These are phyloP conservation scores for Drosophila demipolita DNA, from an alignment of 2,888 invertebrate species.

Conservation along the genomic window DNA sequence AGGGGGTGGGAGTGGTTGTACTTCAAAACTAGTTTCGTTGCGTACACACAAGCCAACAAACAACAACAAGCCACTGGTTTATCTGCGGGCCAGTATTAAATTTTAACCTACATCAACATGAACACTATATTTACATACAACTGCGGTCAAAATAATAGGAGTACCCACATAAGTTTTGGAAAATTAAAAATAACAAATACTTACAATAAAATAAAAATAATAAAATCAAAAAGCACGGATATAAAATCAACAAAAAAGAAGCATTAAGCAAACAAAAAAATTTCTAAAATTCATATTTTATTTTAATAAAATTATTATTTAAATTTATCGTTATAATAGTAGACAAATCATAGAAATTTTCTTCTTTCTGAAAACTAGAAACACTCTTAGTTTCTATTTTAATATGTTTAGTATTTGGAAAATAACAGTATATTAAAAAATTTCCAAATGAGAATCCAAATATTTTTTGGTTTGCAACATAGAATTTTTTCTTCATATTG, in stretches of 20 bases:
- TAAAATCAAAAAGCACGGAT: background rate
- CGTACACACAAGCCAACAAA: constrained; percentile 25
- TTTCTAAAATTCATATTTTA: background rate
- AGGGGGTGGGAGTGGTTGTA: constrained; percentile 12
- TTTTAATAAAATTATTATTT: background rate
- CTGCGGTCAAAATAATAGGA: background rate
- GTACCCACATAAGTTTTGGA: background rate
- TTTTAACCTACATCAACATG: constrained; percentile 63
- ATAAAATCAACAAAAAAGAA: background rate
- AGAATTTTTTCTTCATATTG: background rate
- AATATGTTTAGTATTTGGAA: background rate
- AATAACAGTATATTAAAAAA: background rate
- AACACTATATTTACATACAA: constrained; percentile 40
- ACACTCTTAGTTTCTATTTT: no score
- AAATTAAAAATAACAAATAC: background rate
- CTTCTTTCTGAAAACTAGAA: background rate
- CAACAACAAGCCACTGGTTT: constrained; percentile 9
- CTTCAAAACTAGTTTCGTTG: constrained; percentile 63
- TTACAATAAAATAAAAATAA: background rate
- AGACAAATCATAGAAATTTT: background rate
- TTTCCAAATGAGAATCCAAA: background rate
- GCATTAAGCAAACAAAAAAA: background rate
- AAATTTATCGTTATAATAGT: background rate
- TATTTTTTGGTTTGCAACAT: background rate
- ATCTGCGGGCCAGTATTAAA: constrained; percentile 49